Evolutionary conservation across 2,888 invertebrate genomes (phyloP), one percentile per base, ranked within the genome.

Genomic region (Altica lythri): DNA sequence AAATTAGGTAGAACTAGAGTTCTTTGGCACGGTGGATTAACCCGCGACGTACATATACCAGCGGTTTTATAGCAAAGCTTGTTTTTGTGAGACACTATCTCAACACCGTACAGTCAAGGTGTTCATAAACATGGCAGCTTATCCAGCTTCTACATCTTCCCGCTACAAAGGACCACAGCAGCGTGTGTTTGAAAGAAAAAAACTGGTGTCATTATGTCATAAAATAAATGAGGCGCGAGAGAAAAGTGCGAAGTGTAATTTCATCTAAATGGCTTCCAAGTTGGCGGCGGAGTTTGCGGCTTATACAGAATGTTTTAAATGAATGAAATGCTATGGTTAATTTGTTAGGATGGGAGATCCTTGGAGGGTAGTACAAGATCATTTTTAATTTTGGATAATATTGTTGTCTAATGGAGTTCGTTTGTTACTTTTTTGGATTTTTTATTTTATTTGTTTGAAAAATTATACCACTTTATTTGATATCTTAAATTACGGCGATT

Each of bases 121-220:
- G 47, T 53, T 53, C 53, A 53, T 53, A 53, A 66, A 64, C 55
- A 64, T 63, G 57, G 59, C 10, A 19, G 43, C 53, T 32, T 66
- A 66, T 66, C 66, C 55, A 17, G 13, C 40, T 55, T 57, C 63
- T 58, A 53, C 57, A 62, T 66, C 64, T 61, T 44, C 37, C 37
- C 29, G 38, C 53, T 48, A 53, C 58, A 58, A 53, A 53, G 37
- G 50, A 27, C 50, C 46, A 19, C 32, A 16, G 40, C 22, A 40
- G 44, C 47, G 45, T 54, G 55, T 54, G 54, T 54, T 50, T 44
- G 42, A 49, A 57, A 38, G 57, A 49, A 53, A 61, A 60, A 63
- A 57, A 52, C 61, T 58, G 53, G 55, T 60, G 57, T 57, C 60
- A 57, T 60, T 55, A 60, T 61, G 62, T 62, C 63, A 61, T 57